phyloP scores from a whole-genome alignment of 2,888 invertebrate species.

The Patella caerulea region DNA sequence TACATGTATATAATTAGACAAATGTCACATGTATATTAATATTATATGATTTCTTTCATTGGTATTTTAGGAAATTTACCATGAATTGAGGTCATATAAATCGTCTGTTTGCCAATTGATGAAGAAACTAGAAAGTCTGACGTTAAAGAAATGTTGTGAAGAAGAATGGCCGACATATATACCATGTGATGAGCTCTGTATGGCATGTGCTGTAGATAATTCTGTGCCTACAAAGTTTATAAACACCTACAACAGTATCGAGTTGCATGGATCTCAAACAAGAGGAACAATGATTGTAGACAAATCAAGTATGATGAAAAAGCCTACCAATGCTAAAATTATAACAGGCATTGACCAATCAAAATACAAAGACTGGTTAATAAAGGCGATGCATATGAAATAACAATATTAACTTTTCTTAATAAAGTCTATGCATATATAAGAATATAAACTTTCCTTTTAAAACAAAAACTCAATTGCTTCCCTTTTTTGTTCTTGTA shows the following conservation, averaged over 20 bases:
- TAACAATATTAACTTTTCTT: too few species aligned
- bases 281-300: constrained; percentile 7
- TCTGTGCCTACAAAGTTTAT: not conserved
- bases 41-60: too few species aligned
- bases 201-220: constrained; percentile 14
- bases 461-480: too few species aligned
- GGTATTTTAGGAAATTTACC: constrained; percentile 1
- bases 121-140: not conserved
- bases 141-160: not conserved
- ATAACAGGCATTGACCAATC: not conserved
- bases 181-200: constrained; percentile 4
- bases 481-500: too few species aligned
- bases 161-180: not conserved
- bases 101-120: not conserved
- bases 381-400: not conserved
- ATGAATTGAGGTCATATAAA: not conserved
- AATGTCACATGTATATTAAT: not conserved
- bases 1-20: not conserved
- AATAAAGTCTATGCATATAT: too few species aligned
- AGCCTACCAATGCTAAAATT: not conserved
- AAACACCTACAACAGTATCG: not conserved
- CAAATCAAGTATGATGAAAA: not conserved
- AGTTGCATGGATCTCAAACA: not conserved
- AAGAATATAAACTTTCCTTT: too few species aligned
- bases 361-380: not conserved